A percentile compares a stretch with the other conserved stretches of the same genome.
Conservation (phyloP, 1,140 invertebrate species). For the Lordiphosa collinella region DNA sequence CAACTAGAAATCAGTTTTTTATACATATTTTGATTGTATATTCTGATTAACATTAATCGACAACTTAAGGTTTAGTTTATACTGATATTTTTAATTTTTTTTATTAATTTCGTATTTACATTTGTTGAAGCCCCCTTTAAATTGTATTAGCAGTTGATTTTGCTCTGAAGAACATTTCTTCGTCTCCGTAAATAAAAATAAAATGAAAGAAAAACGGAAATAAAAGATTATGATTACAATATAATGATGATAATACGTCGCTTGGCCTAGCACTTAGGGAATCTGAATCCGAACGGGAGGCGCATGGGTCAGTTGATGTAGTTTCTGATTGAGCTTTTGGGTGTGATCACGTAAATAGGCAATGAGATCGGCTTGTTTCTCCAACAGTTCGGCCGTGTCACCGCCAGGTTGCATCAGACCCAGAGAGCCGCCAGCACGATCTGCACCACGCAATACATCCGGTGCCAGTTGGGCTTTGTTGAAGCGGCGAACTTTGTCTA, state of each 20-base stretch:
- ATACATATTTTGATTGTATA: conserved; percentile 28
- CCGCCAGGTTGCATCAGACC: conserved; percentile 82
- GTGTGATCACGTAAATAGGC: conserved; percentile 81
- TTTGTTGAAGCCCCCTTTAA: conserved; percentile 23
- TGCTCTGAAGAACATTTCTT: conserved; percentile 58
- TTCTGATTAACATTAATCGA: conserved; percentile 11
- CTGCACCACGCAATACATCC: conserved; percentile 81
- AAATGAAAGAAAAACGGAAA: conserved; percentile 29
- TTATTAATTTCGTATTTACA: conserved; percentile 26
- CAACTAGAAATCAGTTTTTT: conserved; percentile 19
- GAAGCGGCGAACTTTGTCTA: conserved; percentile 82
- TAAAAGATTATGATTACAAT: conserved; percentile 12
- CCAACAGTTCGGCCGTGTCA: conserved; percentile 83
- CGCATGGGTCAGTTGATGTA: conserved; percentile 78
- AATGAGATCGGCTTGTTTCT: conserved; percentile 83
- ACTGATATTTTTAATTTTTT: conserved; percentile 12
- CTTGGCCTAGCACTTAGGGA: conserved; percentile 35
- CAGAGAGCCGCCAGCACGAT: conserved; percentile 81
- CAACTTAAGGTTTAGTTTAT: conserved; percentile 12
- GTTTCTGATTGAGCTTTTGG: conserved; percentile 79
- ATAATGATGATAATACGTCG: conserved; percentile 11
- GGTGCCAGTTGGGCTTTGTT: conserved; percentile 82
- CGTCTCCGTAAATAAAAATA: conserved; percentile 29
- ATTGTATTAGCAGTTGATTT: conserved; percentile 21
- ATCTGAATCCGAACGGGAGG: conserved; percentile 51